Conservation (phyloP, 2,797 vertebrate genomes). For the Sebastes miniatus region DNA sequence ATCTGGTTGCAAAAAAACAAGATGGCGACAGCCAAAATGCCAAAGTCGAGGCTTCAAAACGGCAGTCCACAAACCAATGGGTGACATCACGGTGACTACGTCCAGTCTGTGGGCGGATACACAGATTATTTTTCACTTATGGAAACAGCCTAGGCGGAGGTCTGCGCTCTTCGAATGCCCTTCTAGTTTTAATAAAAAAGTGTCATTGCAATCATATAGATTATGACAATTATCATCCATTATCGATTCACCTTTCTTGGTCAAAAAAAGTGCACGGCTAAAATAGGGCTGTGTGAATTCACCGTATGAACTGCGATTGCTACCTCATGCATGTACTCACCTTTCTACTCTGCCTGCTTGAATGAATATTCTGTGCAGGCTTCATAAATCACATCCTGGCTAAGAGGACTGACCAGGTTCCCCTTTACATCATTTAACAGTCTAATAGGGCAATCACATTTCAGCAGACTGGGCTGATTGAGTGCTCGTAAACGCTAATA, state of each 20-base stretch:
- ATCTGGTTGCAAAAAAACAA: too few relatives aligned
- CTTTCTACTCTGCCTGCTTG: not conserved
- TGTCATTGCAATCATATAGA: not conserved
- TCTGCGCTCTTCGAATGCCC: not conserved
- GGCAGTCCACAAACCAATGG: too few relatives aligned
- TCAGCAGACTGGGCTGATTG: not conserved
- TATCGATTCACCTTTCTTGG: not conserved
- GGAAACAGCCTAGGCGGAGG: not conserved
- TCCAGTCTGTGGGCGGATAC: not conserved
- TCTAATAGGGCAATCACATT: not conserved
- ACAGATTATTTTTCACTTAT: not conserved
- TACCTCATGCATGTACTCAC: not conserved
- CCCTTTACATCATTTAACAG: slow-evolving; percentile 20
- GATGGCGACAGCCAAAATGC: too few relatives aligned
- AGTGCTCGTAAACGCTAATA: not conserved
- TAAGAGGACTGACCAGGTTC: slow-evolving; percentile 17
- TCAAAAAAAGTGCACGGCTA: not conserved
- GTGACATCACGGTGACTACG: too few relatives aligned
- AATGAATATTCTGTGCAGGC: slow-evolving; percentile 19
- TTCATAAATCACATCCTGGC: slow-evolving; percentile 1
- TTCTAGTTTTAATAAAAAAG: not conserved
- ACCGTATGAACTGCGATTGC: not conserved
- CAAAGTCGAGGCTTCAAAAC: too few relatives aligned
- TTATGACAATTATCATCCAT: not conserved
- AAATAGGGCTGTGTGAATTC: not conserved